Percentiles rank a stretch among this genome's conserved stretches.
Evolutionary conservation across 2,888 invertebrate species (phyloP).

Genomic region (Polyommatus iphigenia): DNA sequence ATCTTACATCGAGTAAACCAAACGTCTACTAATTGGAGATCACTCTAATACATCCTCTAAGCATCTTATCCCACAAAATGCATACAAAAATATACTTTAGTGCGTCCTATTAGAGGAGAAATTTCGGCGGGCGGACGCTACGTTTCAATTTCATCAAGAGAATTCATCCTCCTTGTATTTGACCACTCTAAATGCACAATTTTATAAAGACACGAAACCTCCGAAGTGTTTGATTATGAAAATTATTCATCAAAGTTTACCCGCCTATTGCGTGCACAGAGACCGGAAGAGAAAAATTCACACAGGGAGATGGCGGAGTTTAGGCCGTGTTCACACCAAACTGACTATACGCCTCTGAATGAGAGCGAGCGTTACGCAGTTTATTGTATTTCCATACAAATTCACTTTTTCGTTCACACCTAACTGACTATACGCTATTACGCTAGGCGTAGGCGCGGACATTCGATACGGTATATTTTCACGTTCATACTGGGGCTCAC

Average conservation of each 20-base stretch:
- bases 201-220: background rate
- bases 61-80: conserved; percentile 34
- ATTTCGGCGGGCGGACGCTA: background rate
- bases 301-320: background rate
- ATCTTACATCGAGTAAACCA: background rate
- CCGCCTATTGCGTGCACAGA: background rate
- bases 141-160: background rate
- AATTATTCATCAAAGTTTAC: background rate
- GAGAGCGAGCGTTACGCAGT: too few relatives aligned
- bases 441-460: too few relatives aligned
- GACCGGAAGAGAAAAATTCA: background rate
- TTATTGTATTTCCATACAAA: too few relatives aligned
- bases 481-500: too few relatives aligned
- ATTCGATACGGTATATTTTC: too few relatives aligned
- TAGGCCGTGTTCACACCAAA: too few relatives aligned
- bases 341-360: too few relatives aligned
- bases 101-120: background rate
- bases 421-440: too few relatives aligned
- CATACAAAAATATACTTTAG: conserved; percentile 40
- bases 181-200: background rate
- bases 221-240: background rate
- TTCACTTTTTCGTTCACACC: too few relatives aligned
- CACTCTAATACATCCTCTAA: conserved; percentile 26
- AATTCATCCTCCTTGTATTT: background rate
- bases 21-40: conserved; percentile 25